Evolutionary conservation across 2,888 invertebrate genomes (phyloP), one percentile per base, ranked within the genome.

Genomic region (Drosophila setosimentum): DNA sequence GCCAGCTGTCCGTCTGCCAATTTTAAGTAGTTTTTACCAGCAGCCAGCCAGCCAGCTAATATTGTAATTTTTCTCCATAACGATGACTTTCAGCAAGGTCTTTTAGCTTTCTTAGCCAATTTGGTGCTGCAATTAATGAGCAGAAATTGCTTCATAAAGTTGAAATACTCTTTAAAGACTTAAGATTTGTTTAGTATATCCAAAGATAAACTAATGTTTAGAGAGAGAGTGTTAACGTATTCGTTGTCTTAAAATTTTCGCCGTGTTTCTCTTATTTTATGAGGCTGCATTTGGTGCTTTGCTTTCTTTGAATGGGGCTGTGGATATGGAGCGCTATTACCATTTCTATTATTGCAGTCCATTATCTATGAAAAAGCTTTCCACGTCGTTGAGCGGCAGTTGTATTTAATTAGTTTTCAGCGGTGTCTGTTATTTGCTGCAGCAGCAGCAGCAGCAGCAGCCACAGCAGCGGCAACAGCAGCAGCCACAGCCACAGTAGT

Each of bases 391-490:
- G 72, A 64, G 57, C 58, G 71, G 74, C 68, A 64, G 71, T 82
- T 76, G 55, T 35, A 84, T 85, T 78, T 78, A 85, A 85, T 85
- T 85, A 80, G 81, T 82, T 85, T 82, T 61, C 72, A 75, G 71
- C 65, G 60, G 45, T 76, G 69, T 51, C 63, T 65, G 73, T 67
- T 57, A 67, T 54, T 35, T 54, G 49, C n/a, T 49, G 49, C 18
- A 16, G 53, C 35, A 24, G 18, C 35, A 27, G 2, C 24, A 24
- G 1, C 18, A 35, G 1, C 21, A 35, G 3, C 35, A n/a, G 11
- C 32, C 21, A 0, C 37, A 37, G 21, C 63, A 67, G 21, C 18
- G 13, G 24, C 24, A 16, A 16, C 21, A 21, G 51, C 32, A 3
- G 33, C 33, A 33, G 24, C 33, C 5, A 24, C 21, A 24, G 33